These are phyloP conservation scores for Crematogaster levior DNA, from an alignment of 2,888 invertebrate genomes.

Conservation along the genomic window DNA sequence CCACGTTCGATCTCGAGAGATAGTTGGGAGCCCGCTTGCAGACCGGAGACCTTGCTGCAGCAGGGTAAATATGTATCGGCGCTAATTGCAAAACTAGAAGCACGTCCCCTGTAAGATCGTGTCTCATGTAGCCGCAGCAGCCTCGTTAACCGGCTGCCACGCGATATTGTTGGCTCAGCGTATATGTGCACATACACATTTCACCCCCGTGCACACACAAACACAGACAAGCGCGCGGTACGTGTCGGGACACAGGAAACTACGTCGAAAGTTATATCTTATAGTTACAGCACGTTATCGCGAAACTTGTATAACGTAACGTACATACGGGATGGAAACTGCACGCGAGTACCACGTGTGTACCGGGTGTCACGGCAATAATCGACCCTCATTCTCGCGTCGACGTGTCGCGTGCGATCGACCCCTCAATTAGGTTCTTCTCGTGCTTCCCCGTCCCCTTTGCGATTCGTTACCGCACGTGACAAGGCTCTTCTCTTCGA, in stretches of 20 bases:
- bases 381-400: conserved; percentile 10
- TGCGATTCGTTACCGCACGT: not conserved
- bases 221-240: not conserved
- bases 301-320: conserved; percentile 59
- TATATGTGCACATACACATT: not conserved
- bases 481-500: not conserved
- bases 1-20: not conserved
- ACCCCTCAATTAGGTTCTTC: conserved; percentile 8
- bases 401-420: conserved; percentile 18
- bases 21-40: not conserved
- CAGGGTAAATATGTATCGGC: conserved; percentile 38
- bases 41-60: not conserved
- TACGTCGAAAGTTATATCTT: conserved; percentile 64
- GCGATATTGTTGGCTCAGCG: conserved; percentile 61
- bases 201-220: not conserved
- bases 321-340: conserved; percentile 43
- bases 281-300: conserved; percentile 66
- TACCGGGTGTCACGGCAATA: conserved; percentile 39
- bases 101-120: conserved; percentile 67
- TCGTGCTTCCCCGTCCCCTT: not conserved
- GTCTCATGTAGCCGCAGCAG: conserved; percentile 70
- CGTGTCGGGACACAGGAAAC: conserved; percentile 38
- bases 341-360: conserved; percentile 22
- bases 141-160: conserved; percentile 71
- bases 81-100: conserved; percentile 72